Evolutionary conservation across 1,140 invertebrate genomes (phyloP).

Genomic region (Eumaeus atala): DNA sequence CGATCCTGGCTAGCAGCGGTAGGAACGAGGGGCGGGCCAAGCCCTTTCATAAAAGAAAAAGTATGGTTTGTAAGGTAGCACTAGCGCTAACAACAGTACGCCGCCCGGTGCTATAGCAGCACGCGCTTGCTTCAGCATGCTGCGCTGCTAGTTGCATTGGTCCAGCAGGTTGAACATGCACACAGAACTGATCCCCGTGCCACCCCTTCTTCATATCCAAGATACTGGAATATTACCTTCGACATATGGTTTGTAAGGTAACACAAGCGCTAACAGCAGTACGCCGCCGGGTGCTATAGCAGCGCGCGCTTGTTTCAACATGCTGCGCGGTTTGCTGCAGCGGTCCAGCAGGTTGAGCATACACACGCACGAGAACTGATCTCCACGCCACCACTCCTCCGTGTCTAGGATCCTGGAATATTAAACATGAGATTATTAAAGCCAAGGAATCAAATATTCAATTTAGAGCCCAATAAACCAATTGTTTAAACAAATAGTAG

Average conservation of each 20-base stretch:
- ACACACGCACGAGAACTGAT: constrained; percentile 85
- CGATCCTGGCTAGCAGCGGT: too few relatives aligned
- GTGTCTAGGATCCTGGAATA: constrained; percentile 83
- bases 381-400: constrained; percentile 80
- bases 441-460: too few relatives aligned
- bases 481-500: too few relatives aligned
- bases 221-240: constrained; percentile 75
- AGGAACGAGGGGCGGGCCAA: too few relatives aligned
- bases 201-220: too few relatives aligned
- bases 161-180: background rate
- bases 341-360: constrained; percentile 94
- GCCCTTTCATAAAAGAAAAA: too few relatives aligned
- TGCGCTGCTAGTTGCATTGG: too few relatives aligned
- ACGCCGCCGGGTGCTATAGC: constrained; percentile 81
- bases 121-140: background rate
- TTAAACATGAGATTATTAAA: too few relatives aligned
- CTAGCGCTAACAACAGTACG: too few relatives aligned
- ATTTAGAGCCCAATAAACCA: too few relatives aligned
- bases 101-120: constrained; percentile 78
- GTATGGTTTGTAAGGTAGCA: constrained; percentile 94
- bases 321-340: constrained; percentile 84
- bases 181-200: too few relatives aligned
- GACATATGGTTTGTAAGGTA: constrained; percentile 93
- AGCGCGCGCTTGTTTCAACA: constrained; percentile 81
- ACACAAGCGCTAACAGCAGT: constrained; percentile 87